A percentile compares a stretch with the other conserved stretches of the same genome.
phyloP scores from a whole-genome alignment of 2,113 vertebrate species.

The Pachyramphus minor region DNA sequence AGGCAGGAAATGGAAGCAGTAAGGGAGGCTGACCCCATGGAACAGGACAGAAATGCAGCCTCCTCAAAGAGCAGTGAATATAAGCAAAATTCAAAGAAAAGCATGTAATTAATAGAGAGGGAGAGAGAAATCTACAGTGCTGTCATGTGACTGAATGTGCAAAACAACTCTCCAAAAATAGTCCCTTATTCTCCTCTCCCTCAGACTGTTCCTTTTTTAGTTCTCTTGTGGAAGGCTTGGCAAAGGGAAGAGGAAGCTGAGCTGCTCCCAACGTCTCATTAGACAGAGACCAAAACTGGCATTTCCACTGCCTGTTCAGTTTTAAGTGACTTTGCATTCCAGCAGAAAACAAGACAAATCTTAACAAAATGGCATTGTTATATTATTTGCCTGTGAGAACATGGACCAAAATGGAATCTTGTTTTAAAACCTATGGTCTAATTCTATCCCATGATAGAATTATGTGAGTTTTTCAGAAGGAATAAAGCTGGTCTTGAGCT shows the following conservation, averaged over 20 bases:
- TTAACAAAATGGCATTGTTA: neutral
- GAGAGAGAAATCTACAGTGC: neutral
- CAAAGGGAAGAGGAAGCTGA: constrained; percentile 29
- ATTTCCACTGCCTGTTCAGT: constrained; percentile 30
- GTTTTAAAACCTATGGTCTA: neutral
- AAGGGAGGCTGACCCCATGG: neutral
- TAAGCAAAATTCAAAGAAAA: neutral
- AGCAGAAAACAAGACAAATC: neutral
- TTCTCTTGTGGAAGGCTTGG: constrained; percentile 17
- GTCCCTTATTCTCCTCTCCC: neutral
- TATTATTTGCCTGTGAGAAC: neutral
- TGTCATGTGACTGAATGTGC: neutral
- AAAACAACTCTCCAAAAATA: neutral
- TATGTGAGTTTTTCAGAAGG: neutral
- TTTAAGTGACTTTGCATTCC: constrained; percentile 3
- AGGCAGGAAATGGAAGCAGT: neutral
- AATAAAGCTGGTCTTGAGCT: neutral
- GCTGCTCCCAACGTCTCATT: neutral
- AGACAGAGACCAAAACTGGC: neutral
- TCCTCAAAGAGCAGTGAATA: neutral
- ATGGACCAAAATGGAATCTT: neutral
- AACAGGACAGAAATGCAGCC: neutral
- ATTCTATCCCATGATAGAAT: neutral
- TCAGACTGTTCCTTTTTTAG: constrained; percentile 32
- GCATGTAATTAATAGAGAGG: neutral